A percentile compares a stretch with the other conserved stretches of the same genome.
phyloP scores from a whole-genome alignment of 1,140 invertebrate genomes.

The Lithobius niger region DNA sequence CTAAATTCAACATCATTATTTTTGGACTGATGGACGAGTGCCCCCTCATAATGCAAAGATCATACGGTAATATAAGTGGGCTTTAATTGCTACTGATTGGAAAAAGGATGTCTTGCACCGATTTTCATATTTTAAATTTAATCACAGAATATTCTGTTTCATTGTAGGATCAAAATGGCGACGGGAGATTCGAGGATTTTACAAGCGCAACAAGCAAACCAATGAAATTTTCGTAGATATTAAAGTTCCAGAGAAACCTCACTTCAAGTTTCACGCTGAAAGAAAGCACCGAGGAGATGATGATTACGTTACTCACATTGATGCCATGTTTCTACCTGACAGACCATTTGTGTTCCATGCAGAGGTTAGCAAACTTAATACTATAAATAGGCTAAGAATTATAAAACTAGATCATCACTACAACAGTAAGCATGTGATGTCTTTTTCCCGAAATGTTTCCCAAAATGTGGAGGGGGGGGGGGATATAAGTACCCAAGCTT shows the following conservation, averaged over 20 bases:
- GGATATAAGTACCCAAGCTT: neutral
- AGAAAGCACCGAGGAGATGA: neutral
- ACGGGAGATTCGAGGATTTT: neutral
- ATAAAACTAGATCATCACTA: neutral
- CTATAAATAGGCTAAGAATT: no score
- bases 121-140: no score
- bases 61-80: no score
- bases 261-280: neutral
- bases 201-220: neutral
- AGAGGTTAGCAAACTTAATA: neutral
- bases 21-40: no score
- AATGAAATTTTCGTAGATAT: neutral
- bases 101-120: no score
- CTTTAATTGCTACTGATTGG: no score
- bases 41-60: no score
- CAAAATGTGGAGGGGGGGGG: neutral
- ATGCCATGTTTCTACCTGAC: neutral
- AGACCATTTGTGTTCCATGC: neutral
- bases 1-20: no score
- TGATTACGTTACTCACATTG: neutral
- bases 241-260: conserved; percentile 1
- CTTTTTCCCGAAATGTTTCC: no score
- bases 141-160: no score
- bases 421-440: neutral
- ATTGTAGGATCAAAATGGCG: neutral